Conservation (phyloP, 1,140 invertebrate genomes). For the Lineus longissimus region DNA sequence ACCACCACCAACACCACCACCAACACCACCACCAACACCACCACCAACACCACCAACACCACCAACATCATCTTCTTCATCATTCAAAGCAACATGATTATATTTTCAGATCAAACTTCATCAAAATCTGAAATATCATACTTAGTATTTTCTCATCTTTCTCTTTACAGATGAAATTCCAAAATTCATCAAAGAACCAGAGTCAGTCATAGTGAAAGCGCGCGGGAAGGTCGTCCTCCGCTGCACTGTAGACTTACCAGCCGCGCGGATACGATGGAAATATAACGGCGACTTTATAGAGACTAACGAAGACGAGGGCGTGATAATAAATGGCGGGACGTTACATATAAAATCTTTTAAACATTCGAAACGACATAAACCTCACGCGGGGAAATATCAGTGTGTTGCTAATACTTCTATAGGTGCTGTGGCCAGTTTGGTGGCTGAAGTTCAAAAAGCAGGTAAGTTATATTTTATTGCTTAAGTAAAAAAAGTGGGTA, state of each 20-base stretch:
- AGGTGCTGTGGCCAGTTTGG: not conserved
- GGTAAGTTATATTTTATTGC: not conserved
- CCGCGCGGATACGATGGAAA: constrained; percentile 1
- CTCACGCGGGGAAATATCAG: constrained; percentile 4
- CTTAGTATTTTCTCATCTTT: constrained; percentile 2
- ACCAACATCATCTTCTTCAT: too few relatives aligned
- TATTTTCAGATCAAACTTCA: too few relatives aligned
- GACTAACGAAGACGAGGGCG: not conserved
- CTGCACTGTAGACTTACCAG: not conserved
- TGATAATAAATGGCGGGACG: not conserved
- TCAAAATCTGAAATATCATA: too few relatives aligned
- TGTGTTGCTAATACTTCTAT: not conserved
- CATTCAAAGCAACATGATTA: too few relatives aligned
- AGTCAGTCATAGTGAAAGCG: not conserved
- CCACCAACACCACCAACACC: too few relatives aligned
- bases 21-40: too few relatives aligned
- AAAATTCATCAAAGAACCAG: not conserved
- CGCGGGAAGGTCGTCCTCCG: not conserved
- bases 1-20: too few relatives aligned
- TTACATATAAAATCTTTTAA: constrained; percentile 9
- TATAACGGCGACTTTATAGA: constrained; percentile 5
- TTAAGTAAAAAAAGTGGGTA: not conserved
- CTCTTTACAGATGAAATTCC: constrained; percentile 8
- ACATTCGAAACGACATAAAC: not conserved
- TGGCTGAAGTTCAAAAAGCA: not conserved